A percentile compares a stretch with the other conserved stretches of the same genome.
Evolutionary conservation across 2,797 vertebrate genomes (phyloP).

Genomic region (Heliangelus exortis): DNA sequence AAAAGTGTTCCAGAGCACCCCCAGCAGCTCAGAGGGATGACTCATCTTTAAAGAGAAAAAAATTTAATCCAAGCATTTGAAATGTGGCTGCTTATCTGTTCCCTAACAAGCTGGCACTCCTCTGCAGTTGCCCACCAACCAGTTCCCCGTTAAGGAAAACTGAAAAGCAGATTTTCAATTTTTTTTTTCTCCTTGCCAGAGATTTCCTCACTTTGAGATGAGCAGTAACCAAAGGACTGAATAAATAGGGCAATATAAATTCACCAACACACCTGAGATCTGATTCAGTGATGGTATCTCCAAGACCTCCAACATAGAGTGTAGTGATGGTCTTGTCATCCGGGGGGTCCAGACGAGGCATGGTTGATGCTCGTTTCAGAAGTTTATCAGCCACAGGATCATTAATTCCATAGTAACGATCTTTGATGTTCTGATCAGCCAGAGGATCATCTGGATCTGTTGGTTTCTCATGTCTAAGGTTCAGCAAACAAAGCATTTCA

Average conservation of each 20-base stretch:
- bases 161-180: not conserved
- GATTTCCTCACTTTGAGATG: not conserved
- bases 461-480: conserved; percentile 93
- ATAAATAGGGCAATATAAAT: not conserved
- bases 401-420: conserved; percentile 97
- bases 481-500: not conserved
- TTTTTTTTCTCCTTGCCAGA: not conserved
- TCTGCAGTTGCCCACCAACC: conserved; percentile 24
- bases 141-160: not conserved
- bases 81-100: not conserved
- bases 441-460: conserved; percentile 97
- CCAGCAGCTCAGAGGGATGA: not conserved
- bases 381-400: conserved; percentile 98
- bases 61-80: conserved; percentile 10
- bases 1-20: not conserved
- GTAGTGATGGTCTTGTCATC: conserved; percentile 98
- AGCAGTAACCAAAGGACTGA: not conserved
- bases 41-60: not conserved
- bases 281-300: conserved; percentile 93
- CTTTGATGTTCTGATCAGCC: conserved; percentile 99
- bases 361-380: conserved; percentile 94
- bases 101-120: conserved; percentile 26
- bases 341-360: conserved; percentile 95
- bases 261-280: conserved; percentile 88
- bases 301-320: conserved; percentile 94